A percentile compares a stretch with the other conserved stretches of the same genome.
Conservation (phyloP, 1,140 invertebrate species). For the Plectus sambesii region DNA sequence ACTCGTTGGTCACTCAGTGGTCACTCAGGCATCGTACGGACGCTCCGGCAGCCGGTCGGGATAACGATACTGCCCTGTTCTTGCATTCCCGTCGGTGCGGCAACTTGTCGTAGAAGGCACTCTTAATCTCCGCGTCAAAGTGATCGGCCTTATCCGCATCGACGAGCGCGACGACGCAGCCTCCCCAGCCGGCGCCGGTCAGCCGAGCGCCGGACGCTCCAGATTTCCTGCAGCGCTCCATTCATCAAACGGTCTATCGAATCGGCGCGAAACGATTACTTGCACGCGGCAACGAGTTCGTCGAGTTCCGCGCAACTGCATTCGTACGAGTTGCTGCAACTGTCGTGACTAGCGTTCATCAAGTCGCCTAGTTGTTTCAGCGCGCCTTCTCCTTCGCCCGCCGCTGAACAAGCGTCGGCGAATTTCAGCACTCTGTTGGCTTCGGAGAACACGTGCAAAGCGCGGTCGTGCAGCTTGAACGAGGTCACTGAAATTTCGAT, state of each 20-base stretch:
- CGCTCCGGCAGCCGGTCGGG: no score
- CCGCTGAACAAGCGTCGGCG: conserved; percentile 55
- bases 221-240: background rate
- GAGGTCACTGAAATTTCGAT: conserved; percentile 42
- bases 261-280: conserved; percentile 62
- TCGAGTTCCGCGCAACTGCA: conserved; percentile 85
- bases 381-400: conserved; percentile 43
- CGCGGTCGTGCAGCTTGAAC: conserved; percentile 71
- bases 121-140: conserved; percentile 47
- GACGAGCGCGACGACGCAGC: conserved; percentile 77
- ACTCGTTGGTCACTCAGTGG: no score
- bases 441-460: conserved; percentile 71
- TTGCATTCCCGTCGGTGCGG: no score
- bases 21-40: no score
- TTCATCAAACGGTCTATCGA: conserved; percentile 64
- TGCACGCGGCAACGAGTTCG: conserved; percentile 65
- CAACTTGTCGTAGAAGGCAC: no score
- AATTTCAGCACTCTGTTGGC: conserved; percentile 65
- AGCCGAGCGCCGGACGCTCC: conserved; percentile 8
- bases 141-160: conserved; percentile 51
- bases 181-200: conserved; percentile 68
- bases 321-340: conserved; percentile 72
- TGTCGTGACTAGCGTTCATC: conserved; percentile 78
- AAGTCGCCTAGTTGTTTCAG: conserved; percentile 61
- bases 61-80: no score